Conservation (phyloP, 2,113 vertebrate genomes). For the Cairina moschata region DNA sequence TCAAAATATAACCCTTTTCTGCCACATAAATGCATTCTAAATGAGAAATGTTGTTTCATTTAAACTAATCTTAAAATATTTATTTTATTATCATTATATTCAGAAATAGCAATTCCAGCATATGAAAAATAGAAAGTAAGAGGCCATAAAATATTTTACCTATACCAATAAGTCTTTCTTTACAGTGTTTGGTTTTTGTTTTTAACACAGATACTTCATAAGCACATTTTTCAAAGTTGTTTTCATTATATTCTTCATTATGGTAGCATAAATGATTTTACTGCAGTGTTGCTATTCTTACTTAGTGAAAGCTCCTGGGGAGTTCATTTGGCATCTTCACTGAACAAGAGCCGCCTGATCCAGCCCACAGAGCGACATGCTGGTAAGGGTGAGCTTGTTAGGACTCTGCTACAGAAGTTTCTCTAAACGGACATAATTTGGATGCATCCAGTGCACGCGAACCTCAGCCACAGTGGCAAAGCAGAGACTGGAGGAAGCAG, state of each 20-base stretch:
- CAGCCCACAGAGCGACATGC: neutral
- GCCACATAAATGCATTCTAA: neutral
- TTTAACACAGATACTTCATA: neutral
- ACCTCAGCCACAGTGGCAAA: neutral
- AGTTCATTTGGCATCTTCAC: neutral
- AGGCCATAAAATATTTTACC: neutral
- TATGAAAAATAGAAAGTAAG: neutral
- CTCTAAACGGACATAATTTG: neutral
- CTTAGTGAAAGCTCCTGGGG: neutral
- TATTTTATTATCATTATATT: neutral
- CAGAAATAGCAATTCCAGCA: neutral
- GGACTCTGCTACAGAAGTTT: neutral
- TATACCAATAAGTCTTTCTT: neutral
- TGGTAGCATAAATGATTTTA: neutral
- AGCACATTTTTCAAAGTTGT: neutral
- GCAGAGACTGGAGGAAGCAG: neutral
- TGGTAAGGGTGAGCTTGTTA: rapidly evolving
- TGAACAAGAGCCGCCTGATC: neutral
- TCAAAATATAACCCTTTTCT: conserved; percentile 19
- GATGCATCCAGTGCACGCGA: neutral
- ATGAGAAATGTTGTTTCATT: neutral
- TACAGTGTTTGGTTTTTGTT: neutral
- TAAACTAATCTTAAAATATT: neutral
- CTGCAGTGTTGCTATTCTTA: neutral
- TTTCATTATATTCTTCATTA: neutral